Evolutionary conservation across 1,140 invertebrate species (phyloP).

Genomic region (Bombus picipes): DNA sequence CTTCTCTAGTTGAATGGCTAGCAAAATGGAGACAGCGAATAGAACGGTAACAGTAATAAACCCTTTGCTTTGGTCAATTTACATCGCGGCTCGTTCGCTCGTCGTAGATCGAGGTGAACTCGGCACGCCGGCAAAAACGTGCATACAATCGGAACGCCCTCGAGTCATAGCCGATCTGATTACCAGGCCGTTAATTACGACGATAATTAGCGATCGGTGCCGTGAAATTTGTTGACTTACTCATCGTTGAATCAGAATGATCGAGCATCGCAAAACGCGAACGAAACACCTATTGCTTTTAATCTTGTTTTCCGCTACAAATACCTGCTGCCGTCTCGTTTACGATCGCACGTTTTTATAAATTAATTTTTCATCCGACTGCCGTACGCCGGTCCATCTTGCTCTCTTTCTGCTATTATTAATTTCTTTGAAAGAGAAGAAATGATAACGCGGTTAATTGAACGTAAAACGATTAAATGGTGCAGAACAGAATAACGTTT

Average conservation of each 20-base stretch:
- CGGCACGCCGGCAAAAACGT: conserved; percentile 47
- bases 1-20: background rate
- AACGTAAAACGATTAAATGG: background rate
- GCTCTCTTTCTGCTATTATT: background rate
- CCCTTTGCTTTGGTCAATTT: conserved; percentile 41
- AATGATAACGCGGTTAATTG: background rate
- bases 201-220: conserved; percentile 57
- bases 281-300: background rate
- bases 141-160: conserved; percentile 57
- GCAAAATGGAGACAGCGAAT: background rate
- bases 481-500: background rate
- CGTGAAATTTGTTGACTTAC: conserved; percentile 5
- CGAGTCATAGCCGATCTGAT: conserved; percentile 54
- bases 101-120: conserved; percentile 41
- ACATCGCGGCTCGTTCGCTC: conserved; percentile 25
- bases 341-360: background rate
- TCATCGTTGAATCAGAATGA: background rate
- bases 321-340: no score
- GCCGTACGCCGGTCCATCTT: background rate
- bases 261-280: background rate
- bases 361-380: background rate
- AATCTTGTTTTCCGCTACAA: background rate
- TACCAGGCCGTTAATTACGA: conserved; percentile 56
- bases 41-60: conserved; percentile 12
- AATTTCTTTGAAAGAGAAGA: background rate